phyloP scores from a whole-genome alignment of 2,888 invertebrate genomes.

The Xestoiulus laeticollis region DNA sequence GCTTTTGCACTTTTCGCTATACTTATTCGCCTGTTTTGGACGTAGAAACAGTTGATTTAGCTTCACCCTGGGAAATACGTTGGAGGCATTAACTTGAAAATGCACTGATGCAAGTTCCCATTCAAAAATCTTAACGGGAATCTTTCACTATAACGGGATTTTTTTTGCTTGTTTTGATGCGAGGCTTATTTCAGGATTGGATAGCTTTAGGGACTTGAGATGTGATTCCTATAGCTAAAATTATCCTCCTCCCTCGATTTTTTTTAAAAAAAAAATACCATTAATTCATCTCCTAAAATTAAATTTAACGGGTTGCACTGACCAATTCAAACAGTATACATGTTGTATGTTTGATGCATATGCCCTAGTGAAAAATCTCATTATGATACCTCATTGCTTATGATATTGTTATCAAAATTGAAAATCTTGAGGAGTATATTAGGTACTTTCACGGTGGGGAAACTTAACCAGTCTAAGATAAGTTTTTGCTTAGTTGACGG shows the following conservation, averaged over 20 bases:
- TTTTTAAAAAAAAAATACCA: background rate
- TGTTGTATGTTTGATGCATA: too few species aligned
- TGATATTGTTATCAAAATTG: too few species aligned
- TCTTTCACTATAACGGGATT: background rate
- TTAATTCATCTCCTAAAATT: background rate
- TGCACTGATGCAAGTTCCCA: constrained; percentile 40
- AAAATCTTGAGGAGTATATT: too few species aligned
- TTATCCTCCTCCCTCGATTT: background rate
- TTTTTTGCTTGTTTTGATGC: background rate
- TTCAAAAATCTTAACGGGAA: constrained; percentile 30
- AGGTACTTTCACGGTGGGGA: too few species aligned
- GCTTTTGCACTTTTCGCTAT: background rate
- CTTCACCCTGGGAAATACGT: constrained; percentile 30
- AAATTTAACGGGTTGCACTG: too few species aligned
- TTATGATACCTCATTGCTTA: too few species aligned
- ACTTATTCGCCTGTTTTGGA: constrained; percentile 16
- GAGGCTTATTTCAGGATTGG: constrained; percentile 35
- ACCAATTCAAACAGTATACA: too few species aligned
- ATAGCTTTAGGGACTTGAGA: background rate
- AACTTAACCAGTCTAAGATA: too few species aligned
- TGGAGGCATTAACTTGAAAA: constrained; percentile 40
- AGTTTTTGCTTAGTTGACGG: too few species aligned
- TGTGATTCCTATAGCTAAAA: background rate
- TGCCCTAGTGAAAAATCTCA: too few species aligned
- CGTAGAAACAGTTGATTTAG: constrained; percentile 38